Conservation (phyloP, 2,888 invertebrate genomes). For the Coelinius sp. region DNA sequence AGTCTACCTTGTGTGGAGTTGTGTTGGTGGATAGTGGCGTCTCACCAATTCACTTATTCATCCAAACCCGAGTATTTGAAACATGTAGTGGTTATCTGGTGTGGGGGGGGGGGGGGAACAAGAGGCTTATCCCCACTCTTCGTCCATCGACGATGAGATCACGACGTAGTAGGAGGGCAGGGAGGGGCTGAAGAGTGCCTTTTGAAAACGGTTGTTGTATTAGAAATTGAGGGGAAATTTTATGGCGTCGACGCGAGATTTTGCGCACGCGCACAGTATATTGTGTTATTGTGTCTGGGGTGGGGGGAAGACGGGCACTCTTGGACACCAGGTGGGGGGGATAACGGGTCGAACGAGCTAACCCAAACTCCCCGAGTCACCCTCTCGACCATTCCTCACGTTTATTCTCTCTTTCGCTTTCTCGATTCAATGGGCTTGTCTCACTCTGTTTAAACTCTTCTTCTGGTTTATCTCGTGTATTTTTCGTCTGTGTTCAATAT, state of each 20-base stretch:
- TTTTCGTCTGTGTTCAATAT: slow-evolving; percentile 29
- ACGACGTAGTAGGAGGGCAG: slow-evolving; percentile 28
- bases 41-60: slow-evolving; percentile 39
- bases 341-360: slow-evolving; percentile 71
- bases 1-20: slow-evolving; percentile 57
- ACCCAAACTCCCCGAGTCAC: slow-evolving; percentile 63
- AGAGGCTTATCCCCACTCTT: slow-evolving; percentile 15
- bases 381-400: slow-evolving; percentile 34
- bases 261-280: not conserved
- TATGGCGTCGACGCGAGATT: slow-evolving; percentile 13
- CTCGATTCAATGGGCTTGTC: not conserved
- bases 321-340: slow-evolving; percentile 54
- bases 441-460: not conserved
- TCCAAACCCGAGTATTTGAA: slow-evolving; percentile 43
- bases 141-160: no score
- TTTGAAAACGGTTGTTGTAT: slow-evolving; percentile 9
- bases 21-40: slow-evolving; percentile 45
- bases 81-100: slow-evolving; percentile 53
- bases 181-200: slow-evolving; percentile 31
- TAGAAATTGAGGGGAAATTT: no score
- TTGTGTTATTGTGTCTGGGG: slow-evolving; percentile 5
- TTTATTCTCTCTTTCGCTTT: slow-evolving; percentile 24
- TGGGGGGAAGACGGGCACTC: slow-evolving; percentile 27
- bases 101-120: slow-evolving; percentile 40
- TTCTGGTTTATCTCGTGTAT: not conserved